Evolutionary conservation across 1,140 invertebrate genomes (phyloP), one percentile per base, ranked within the genome.

Genomic region (Bombus sylvicola): DNA sequence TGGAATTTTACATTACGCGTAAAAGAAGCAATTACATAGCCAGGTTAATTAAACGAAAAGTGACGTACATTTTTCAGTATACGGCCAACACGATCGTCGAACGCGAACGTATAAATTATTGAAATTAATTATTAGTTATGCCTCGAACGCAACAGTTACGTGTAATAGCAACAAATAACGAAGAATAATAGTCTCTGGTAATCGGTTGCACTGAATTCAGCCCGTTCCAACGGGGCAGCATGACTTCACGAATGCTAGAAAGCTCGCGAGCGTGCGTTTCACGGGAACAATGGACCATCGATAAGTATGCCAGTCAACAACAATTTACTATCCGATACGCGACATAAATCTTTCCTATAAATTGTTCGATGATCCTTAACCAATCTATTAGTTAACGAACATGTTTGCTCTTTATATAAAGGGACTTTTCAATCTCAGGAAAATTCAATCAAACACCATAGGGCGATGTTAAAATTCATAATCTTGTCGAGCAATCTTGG

Each of bases 121-220:
- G 47, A 83, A 77, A 76, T 76, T 75, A 77, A 76, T 76, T 57
- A 77, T 76, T 77, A 53, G 62, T 77, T 77, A 83, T 66, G 43
- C 62, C 73, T 68, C 62, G 73, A 77, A 83, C 59, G 59, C 81
- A 83, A 83, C 73, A 83, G 81, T 83, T 77, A 76, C 62, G 73
- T 13, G 43, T 53, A 77, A 77, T 66, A n/a, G 73, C 22, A 53
- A 77, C 62, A 25, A 76, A 68, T 76, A 77, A 76, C 53, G 73
- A 83, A 83, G 81, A 83, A 83, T 77, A 77, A 83, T 77, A 37
- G 73, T 66, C 43, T 37, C 22, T 75, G 18, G 81, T 83, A 83
- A 68, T 77, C 62, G 81, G 41, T 28, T 25, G 31, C 62, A 53
- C 68, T 83, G 81, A 83, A 83, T 83, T 76, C 59, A n/a, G 25